Base-by-base conservation (phyloP, 1,140 invertebrate genomes). In the Daktulosphaira vitifoliae region DNA sequence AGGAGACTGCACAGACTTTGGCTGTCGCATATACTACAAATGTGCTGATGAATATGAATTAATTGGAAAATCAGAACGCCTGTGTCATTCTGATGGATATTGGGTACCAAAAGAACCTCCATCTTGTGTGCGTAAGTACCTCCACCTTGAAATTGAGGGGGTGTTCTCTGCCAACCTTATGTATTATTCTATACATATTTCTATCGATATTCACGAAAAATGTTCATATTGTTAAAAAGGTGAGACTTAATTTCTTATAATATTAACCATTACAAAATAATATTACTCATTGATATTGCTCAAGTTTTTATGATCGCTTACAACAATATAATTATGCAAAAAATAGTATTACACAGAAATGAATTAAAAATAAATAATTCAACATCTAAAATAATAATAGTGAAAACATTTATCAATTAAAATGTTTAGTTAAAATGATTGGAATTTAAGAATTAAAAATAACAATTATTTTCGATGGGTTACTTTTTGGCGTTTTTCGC, bases 11-110 rank as follows among this genome's bases (percentile, higher is more conserved):
- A 92, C 95, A 75, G 92, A 88, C 1, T 98, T 88, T 73, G 88
- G 90, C 6, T 95, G 93, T 73, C 82, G 85, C 6, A 90, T 97
- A 2, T 88, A 86, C 13, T 97, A 97, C 71, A 85, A 91, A 65
- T 99, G 96, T 73, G 85, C 89, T 15, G 88, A 90, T 52, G 92
- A 91, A 0, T 97, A 91, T 76, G 91, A 97, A 74, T 76, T 97
- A 50, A 84, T 92, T 7, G 93, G 93, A 22, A 83, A 85, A 66
- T 79, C 84, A 0, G 88, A 91, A 70, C 81, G 90, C 44, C 82
- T 86, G 72, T 96, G 92, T 72, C 84, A 90, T 73, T 85, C 88
- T 3, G 89, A 93, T 73, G 91, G 89, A 2, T 84, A 80, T 71
- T 94, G 91, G 95, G 84, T 82, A 11, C 94, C 94, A 1, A 86